A percentile compares a stretch with the other conserved stretches of the same genome.
Conservation (phyloP, 2,113 vertebrate species). For the Myotis davidii region DNA sequence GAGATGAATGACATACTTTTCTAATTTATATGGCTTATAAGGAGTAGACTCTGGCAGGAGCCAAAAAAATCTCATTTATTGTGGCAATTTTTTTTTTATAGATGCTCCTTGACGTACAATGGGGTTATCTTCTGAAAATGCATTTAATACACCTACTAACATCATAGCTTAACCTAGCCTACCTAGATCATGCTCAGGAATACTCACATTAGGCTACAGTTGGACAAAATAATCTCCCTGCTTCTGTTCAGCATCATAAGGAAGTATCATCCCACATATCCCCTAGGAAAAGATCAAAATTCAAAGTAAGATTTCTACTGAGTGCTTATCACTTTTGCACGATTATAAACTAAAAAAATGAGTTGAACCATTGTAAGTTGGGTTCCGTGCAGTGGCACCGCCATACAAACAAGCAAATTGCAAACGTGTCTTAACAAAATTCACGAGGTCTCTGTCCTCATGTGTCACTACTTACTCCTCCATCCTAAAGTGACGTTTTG, state of each 20-base stretch:
- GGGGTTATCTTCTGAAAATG: not conserved
- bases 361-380: not conserved
- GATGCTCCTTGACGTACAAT: not conserved
- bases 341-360: not conserved
- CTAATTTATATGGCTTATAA: not conserved
- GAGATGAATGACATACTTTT: not conserved
- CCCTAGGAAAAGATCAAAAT: not conserved
- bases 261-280: not conserved
- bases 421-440: not conserved
- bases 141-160: not conserved
- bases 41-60: not conserved
- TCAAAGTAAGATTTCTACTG: not conserved
- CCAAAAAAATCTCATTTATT: not conserved
- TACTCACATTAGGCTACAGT: not conserved
- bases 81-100: not conserved
- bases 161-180: not conserved
- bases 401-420: not conserved
- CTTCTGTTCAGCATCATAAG: not conserved
- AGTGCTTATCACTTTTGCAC: not conserved
- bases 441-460: not conserved
- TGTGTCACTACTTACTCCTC: not conserved
- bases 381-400: not conserved
- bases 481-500: not conserved
- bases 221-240: not conserved
- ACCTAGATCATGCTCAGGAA: not conserved